A percentile compares a stretch with the other conserved stretches of the same genome.
Conservation (phyloP, 2,797 vertebrate genomes). For the Labroides dimidiatus region DNA sequence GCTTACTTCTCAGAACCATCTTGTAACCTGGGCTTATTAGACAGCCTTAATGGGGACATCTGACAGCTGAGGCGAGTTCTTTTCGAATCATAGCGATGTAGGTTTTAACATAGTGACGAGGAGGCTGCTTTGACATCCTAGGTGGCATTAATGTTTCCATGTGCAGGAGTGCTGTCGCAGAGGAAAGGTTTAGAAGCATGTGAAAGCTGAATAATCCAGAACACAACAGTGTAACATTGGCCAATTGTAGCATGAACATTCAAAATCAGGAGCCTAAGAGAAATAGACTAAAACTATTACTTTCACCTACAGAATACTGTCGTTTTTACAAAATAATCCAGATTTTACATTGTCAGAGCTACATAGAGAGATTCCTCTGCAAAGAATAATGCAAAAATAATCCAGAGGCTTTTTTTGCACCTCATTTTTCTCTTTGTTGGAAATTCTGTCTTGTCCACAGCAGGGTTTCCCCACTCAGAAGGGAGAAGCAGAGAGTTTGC, state of each 20-base stretch:
- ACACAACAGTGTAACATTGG: background rate
- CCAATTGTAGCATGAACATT: background rate
- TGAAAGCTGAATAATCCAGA: background rate
- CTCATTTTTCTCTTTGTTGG: constrained; percentile 68
- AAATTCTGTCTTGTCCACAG: constrained; percentile 73
- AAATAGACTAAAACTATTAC: too few relatives aligned
- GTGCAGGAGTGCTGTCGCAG: background rate
- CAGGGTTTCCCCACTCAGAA: constrained; percentile 58
- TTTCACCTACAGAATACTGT: too few relatives aligned
- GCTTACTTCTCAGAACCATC: constrained; percentile 80
- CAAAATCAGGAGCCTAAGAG: too few relatives aligned
- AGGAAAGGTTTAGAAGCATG: constrained; percentile 2
- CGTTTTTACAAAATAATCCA: too few relatives aligned
- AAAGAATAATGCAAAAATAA: constrained; percentile 29
- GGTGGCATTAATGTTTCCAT: constrained; percentile 55
- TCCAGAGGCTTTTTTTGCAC: too few relatives aligned
- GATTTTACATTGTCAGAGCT: background rate
- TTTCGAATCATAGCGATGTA: constrained; percentile 51
- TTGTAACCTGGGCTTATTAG: constrained; percentile 82
- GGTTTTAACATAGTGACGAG: constrained; percentile 67
- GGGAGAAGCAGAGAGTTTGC: constrained; percentile 57
- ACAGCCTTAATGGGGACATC: constrained; percentile 77
- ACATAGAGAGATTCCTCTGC: background rate
- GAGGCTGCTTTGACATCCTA: constrained; percentile 33
- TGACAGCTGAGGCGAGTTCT: constrained; percentile 77